Conservation (phyloP, 1,140 invertebrate species). For the Ceratina australensis region DNA sequence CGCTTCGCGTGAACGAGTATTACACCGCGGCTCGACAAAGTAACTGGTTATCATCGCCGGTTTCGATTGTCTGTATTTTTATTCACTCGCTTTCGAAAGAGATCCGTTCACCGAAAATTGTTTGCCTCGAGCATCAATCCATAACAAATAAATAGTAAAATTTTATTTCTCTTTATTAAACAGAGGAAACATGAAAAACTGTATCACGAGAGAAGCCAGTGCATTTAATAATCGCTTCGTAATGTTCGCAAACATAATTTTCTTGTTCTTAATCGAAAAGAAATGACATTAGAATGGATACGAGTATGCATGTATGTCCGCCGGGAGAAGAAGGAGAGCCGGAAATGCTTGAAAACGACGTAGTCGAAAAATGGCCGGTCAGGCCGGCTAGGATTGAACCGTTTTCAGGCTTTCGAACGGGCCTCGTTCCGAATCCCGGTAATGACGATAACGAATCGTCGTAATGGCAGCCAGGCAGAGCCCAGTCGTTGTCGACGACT, state of each 20-base stretch:
- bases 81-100: not conserved
- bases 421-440: slow-evolving; percentile 49
- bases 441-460: slow-evolving; percentile 65
- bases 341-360: not conserved
- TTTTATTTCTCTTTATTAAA: no score
- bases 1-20: not conserved
- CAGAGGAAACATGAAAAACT: no score
- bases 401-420: slow-evolving; percentile 17
- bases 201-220: no score
- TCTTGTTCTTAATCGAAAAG: no score
- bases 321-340: no score
- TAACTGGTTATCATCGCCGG: slow-evolving; percentile 16
- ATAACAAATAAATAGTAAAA: no score
- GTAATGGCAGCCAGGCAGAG: slow-evolving; percentile 57
- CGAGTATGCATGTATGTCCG: no score
- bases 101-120: not conserved
- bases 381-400: slow-evolving; percentile 12
- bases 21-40: not conserved
- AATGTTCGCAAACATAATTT: no score
- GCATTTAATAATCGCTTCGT: no score
- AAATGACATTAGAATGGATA: no score
- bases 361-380: slow-evolving; percentile 15
- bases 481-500: slow-evolving; percentile 49
- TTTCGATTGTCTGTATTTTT: not conserved
- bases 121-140: not conserved